phyloP scores from a whole-genome alignment of 2,888 invertebrate species.

The Diarsia brunnea region DNA sequence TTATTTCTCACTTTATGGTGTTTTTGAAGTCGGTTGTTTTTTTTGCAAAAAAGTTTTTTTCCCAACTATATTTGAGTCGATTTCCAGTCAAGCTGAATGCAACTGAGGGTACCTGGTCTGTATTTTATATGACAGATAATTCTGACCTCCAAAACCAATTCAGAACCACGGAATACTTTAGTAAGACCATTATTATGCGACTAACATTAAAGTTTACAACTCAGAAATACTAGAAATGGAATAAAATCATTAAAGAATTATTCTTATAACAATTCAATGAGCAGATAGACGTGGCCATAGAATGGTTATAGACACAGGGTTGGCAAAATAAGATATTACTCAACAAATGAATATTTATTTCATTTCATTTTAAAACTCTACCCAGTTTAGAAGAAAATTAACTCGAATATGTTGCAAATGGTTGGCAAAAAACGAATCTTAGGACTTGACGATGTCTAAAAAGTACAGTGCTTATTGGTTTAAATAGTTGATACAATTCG shows the following conservation, averaged over 20 bases:
- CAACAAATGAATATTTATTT: neutral
- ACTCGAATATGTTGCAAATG: neutral
- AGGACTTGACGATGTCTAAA: neutral
- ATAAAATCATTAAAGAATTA: neutral
- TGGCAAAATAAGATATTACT: conserved; percentile 14
- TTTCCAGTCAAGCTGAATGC: no score
- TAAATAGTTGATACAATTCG: neutral
- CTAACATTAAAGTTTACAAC: no score
- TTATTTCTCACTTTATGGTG: no score
- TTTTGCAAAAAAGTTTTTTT: no score
- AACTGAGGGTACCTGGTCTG: no score
- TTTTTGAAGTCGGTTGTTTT: no score
- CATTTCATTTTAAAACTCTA: neutral
- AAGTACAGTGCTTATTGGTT: neutral
- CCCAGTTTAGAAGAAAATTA: neutral
- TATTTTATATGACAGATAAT: no score
- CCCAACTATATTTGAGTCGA: no score
- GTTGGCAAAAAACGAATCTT: neutral
- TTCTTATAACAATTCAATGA: conserved; percentile 33
- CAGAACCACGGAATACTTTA: no score
- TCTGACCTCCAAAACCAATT: no score
- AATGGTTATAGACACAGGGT: conserved; percentile 31
- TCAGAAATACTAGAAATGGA: no score
- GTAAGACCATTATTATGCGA: no score
- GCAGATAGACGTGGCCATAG: conserved; percentile 23